These are phyloP conservation scores for Parasteatoda tepidariorum DNA, from an alignment of 1,140 invertebrate genomes.

Conservation along the genomic window DNA sequence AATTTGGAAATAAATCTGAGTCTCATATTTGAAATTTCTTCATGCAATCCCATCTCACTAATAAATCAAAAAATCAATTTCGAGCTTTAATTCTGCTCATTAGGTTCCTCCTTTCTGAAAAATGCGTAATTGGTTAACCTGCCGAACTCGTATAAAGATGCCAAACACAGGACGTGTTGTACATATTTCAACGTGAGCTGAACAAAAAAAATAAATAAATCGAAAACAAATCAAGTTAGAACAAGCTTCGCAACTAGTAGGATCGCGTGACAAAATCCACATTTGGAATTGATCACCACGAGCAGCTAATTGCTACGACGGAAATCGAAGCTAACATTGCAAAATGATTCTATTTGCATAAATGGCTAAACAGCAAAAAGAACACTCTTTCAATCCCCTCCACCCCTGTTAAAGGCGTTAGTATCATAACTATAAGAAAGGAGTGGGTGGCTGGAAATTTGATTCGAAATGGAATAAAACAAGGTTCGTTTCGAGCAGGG, in stretches of 20 bases:
- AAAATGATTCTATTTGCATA: conserved; percentile 14
- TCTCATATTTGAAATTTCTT: no score
- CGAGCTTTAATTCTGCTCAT: no score
- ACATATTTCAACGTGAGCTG: no score
- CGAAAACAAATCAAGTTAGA: not conserved
- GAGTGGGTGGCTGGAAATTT: not conserved
- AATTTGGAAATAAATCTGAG: no score
- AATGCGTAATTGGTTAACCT: no score
- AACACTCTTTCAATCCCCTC: not conserved
- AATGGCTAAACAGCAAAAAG: conserved; percentile 6
- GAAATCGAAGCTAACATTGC: conserved; percentile 29
- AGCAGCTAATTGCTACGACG: conserved; percentile 19
- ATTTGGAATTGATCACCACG: not conserved
- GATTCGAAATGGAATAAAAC: conserved; percentile 46
- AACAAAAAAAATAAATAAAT: no score
- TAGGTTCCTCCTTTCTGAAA: no score
- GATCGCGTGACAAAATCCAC: conserved; percentile 25
- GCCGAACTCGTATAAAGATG: no score
- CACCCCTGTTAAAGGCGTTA: no score
- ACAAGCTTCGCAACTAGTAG: not conserved
- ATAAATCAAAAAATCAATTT: no score
- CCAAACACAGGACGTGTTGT: no score
- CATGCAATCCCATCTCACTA: no score
- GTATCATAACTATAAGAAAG: not conserved
- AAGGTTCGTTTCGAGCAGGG: not conserved